Evolutionary conservation across 2,888 invertebrate genomes (phyloP).

Genomic region (Myopa testacea): DNA sequence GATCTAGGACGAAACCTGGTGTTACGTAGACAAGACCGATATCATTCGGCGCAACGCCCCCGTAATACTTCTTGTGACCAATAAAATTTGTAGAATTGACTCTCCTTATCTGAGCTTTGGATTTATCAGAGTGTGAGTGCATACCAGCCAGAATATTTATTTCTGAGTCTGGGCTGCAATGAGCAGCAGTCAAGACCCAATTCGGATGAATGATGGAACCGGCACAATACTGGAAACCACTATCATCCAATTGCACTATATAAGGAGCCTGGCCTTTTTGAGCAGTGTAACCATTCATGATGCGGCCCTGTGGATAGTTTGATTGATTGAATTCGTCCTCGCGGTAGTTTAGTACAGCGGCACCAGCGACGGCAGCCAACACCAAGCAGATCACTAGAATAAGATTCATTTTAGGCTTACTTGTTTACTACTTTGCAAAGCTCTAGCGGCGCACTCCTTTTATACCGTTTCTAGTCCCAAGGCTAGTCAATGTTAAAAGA

Average conservation of each 20-base stretch:
- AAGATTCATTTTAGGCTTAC: no score
- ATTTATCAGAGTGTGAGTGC: constrained; percentile 47
- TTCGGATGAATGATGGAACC: constrained; percentile 62
- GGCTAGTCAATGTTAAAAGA: no score
- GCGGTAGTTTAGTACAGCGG: no score
- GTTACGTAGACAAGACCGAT: constrained; percentile 69
- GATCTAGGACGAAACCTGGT: constrained; percentile 57
- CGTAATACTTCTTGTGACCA: constrained; percentile 60
- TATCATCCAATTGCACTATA: constrained; percentile 40
- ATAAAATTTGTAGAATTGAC: constrained; percentile 1
- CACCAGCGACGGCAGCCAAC: no score
- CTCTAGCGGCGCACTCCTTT: no score
- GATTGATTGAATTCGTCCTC: no score
- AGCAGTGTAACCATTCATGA: not conserved
- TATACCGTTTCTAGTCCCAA: no score
- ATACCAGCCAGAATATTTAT: constrained; percentile 65
- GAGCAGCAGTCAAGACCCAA: constrained; percentile 66
- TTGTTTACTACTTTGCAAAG: no score
- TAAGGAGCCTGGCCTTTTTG: not conserved
- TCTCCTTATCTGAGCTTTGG: not conserved
- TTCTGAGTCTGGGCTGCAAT: constrained; percentile 49
- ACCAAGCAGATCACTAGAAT: no score
- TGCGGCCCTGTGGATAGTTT: constrained; percentile 48
- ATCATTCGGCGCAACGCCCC: constrained; percentile 69
- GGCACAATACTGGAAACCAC: constrained; percentile 58